phyloP scores from a whole-genome alignment of 2,113 vertebrate species.

The Phyllostomus hastatus region DNA sequence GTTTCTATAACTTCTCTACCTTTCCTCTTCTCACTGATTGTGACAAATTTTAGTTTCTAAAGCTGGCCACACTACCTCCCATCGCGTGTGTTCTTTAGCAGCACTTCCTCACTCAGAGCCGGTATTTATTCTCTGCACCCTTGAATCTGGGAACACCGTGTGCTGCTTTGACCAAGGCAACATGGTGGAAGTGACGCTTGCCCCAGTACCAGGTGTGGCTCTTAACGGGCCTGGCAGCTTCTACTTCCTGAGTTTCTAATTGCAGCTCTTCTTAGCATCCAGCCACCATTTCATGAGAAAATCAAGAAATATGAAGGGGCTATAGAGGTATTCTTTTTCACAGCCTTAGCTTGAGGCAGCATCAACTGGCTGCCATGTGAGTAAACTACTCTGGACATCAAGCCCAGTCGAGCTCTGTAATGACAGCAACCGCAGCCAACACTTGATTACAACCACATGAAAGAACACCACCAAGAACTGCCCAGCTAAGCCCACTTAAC shows the following conservation, averaged over 20 bases:
- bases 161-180: not conserved
- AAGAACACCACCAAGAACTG: not conserved
- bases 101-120: not conserved
- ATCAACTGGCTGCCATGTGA: not conserved
- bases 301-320: not conserved
- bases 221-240: not conserved
- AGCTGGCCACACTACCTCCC: not conserved
- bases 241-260: not conserved
- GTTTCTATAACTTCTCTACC: not conserved
- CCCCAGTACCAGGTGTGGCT: not conserved
- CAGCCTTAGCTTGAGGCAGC: not conserved
- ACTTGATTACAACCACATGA: not conserved
- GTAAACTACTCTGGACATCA: not conserved
- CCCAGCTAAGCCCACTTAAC: not conserved
- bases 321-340: not conserved
- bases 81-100: not conserved
- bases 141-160: not conserved
- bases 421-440: not conserved
- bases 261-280: not conserved
- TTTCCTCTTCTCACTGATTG: not conserved
- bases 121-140: not conserved
- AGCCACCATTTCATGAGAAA: constrained; percentile 14
- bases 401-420: not conserved
- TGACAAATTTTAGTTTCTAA: constrained; percentile 2
- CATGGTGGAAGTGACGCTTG: not conserved